phyloP scores from a whole-genome alignment of 1,140 invertebrate genomes.

The Drosophila chauvacae region DNA sequence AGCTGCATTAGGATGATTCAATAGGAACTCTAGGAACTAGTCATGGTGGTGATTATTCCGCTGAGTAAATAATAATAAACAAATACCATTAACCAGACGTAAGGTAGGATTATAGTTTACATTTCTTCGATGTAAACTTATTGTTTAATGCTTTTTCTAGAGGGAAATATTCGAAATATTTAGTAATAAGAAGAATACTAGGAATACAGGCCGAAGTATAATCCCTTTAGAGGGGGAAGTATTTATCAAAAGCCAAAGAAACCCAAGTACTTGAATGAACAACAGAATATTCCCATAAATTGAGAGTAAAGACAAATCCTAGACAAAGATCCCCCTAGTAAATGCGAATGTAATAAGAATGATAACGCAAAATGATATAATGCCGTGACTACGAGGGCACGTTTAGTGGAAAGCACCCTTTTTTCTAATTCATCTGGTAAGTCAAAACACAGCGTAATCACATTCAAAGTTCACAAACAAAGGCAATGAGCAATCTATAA shows the following conservation, averaged over 20 bases:
- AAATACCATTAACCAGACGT: not conserved
- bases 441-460: not conserved
- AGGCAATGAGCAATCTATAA: constrained; percentile 20
- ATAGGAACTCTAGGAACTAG: constrained; percentile 10
- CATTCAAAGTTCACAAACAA: constrained; percentile 22
- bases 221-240: not conserved
- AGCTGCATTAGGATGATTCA: constrained; percentile 61
- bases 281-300: not conserved
- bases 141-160: not conserved
- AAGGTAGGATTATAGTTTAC: not conserved
- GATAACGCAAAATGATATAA: constrained; percentile 27
- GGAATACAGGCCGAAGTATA: not conserved
- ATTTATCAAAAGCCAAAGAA: not conserved
- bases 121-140: not conserved
- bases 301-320: not conserved
- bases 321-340: constrained; percentile 12
- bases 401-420: constrained; percentile 24
- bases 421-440: constrained; percentile 16
- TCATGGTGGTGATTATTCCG: constrained; percentile 12
- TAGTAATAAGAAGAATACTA: not conserved
- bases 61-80: constrained; percentile 1
- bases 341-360: not conserved
- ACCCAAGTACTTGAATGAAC: constrained; percentile 2
- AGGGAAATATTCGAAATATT: not conserved
- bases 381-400: no score